Evolutionary conservation across 2,113 vertebrate species (phyloP), one percentile per base, ranked within the genome.

Genomic region (Lonchura striata): DNA sequence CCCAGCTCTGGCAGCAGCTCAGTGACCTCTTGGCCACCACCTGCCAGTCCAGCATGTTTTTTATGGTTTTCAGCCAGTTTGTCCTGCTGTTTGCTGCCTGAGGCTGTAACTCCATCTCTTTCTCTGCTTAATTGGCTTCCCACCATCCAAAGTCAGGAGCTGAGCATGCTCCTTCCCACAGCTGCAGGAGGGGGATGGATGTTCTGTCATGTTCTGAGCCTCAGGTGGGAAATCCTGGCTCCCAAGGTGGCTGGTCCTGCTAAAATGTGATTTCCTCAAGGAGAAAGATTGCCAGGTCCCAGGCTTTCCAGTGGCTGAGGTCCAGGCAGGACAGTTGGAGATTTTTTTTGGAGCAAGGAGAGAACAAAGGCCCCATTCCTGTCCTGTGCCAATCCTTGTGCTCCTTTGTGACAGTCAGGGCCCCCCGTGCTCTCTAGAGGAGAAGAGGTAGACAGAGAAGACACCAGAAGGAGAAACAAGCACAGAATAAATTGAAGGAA

Each of bases 371-470:
- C 44, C 70, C 52, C 1, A 0, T 19, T 41, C 27, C 6, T 53
- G 39, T 31, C 66, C 78, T 18, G 31, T 44, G 53, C 46, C 61
- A 59, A 52, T 42, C 33, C 63, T 69, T 33, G 53, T 74, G 82
- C 63, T 90, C 27, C 24, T 33, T 35, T 41, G 64, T 11, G 54
- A 33, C 50, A 53, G 46, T 28, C 57, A 54, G 59, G 9, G 35
- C 39, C 21, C 66, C 46, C 11, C 10, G 8, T 2, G 54, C 61
- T 33, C 44, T 60, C 56, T 57, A 42, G 68, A 68, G 75, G 66
- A 86, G 65, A 70, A 90, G 91, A 95, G 84, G 92, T 87, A 96
- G 96, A 71, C 64, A 86, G 91, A 85, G 82, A 54, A 91, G 90
- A 86, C 52, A 79, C 71, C 65, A 79, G 71, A 37, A 95, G 74